Conservation (phyloP, 1,140 invertebrate species). For the Papilio aristodemus region DNA sequence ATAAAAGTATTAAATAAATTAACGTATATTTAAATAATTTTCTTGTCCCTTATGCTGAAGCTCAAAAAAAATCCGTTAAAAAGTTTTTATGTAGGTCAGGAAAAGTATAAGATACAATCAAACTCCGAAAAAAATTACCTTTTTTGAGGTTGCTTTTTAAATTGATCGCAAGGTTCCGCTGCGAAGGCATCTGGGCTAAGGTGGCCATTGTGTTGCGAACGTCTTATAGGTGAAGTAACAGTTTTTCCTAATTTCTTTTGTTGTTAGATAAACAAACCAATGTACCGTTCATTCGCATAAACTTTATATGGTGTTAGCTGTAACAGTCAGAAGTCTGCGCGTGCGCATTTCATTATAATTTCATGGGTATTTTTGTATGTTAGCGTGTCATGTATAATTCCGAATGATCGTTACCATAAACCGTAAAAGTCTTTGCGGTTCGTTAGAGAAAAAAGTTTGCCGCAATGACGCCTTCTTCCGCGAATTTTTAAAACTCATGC, state of each 20-base stretch:
- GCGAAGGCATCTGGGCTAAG: constrained; percentile 50
- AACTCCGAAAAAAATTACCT: background rate
- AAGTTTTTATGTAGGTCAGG: background rate
- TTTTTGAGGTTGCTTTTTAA: constrained; percentile 27
- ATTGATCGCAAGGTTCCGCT: constrained; percentile 54
- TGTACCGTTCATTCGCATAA: constrained; percentile 19
- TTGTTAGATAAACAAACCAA: constrained; percentile 10
- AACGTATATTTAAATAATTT: no score
- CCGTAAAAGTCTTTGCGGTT: constrained; percentile 53
- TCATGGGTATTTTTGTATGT: constrained; percentile 19
- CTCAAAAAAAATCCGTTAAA: background rate
- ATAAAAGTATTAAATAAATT: no score
- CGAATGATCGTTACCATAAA: constrained; percentile 43
- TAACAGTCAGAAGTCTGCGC: constrained; percentile 36
- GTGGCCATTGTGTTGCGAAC: constrained; percentile 37
- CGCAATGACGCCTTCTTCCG: constrained; percentile 47
- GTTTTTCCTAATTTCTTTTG: constrained; percentile 39
- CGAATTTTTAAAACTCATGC: constrained; percentile 52
- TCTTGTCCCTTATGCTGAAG: no score
- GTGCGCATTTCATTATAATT: constrained; percentile 36
- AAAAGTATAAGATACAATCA: background rate
- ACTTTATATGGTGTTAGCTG: constrained; percentile 12
- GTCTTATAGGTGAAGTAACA: constrained; percentile 53
- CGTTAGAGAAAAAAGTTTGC: constrained; percentile 48
- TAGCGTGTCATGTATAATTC: constrained; percentile 37